phyloP scores from a whole-genome alignment of 2,888 invertebrate genomes.

The Alviniconcha strummeri region DNA sequence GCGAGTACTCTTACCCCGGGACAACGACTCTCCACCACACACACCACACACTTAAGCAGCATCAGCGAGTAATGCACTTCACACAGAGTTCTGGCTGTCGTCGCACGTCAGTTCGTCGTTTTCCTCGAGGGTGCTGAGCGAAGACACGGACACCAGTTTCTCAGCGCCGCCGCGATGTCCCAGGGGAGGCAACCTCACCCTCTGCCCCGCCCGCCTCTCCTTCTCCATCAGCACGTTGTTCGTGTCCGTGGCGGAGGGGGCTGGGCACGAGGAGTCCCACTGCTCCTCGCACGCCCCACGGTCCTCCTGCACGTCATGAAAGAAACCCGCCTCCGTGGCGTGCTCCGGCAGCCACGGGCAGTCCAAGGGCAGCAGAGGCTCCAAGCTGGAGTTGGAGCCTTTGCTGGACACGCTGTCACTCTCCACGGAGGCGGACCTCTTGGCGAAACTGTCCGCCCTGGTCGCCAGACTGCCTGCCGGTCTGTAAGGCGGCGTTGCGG shows the following conservation, averaged over 20 bases:
- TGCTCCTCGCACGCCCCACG: not conserved
- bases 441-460: not conserved
- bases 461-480: not conserved
- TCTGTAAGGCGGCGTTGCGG: not conserved
- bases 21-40: too few species aligned
- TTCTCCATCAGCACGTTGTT: conserved; percentile 22
- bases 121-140: conserved; percentile 18
- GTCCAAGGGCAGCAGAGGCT: conserved; percentile 21
- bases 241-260: not conserved
- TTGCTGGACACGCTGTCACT: conserved; percentile 20
- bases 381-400: conserved; percentile 16
- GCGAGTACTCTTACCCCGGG: too few species aligned
- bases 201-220: conserved; percentile 13
- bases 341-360: not conserved
- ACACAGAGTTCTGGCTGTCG: not conserved
- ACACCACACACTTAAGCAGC: too few species aligned
- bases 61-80: not conserved
- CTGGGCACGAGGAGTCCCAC: not conserved
- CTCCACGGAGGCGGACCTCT: not conserved
- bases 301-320: not conserved
- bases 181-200: conserved; percentile 7
- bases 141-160: not conserved
- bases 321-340: not conserved
- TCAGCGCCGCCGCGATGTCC: not conserved
- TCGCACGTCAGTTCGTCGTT: not conserved